Evolutionary conservation across 2,888 invertebrate species (phyloP).

Genomic region (Pseudococcus viburni): DNA sequence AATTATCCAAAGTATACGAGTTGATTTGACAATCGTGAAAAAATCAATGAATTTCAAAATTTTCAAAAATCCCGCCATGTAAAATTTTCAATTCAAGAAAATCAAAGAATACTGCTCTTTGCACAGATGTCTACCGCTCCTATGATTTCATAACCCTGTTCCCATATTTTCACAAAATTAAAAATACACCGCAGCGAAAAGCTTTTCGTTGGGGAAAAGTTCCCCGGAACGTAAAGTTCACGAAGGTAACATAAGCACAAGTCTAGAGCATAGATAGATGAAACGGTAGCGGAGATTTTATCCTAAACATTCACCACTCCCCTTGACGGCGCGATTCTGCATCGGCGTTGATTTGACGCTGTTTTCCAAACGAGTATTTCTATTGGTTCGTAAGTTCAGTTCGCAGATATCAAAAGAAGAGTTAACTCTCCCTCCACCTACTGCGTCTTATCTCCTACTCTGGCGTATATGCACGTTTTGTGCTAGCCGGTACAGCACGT

Average conservation of each 20-base stretch:
- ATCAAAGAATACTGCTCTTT: too few species aligned
- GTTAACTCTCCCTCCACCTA: constrained; percentile 56
- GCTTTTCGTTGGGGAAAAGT: background rate
- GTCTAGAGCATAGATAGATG: background rate
- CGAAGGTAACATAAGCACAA: too few species aligned
- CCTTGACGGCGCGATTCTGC: constrained; percentile 49
- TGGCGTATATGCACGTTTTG: constrained; percentile 41
- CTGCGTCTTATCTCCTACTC: constrained; percentile 55
- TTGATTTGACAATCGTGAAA: too few species aligned
- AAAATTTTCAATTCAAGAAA: too few species aligned
- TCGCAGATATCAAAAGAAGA: constrained; percentile 56
- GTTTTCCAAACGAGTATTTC: constrained; percentile 43
- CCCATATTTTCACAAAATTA: background rate
- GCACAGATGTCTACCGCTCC: too few species aligned
- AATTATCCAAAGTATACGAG: too few species aligned
- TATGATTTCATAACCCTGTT: too few species aligned
- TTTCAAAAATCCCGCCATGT: too few species aligned
- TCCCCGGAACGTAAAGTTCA: background rate
- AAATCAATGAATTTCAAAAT: too few species aligned
- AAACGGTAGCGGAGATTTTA: constrained; percentile 58
- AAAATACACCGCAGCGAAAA: background rate
- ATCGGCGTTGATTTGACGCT: constrained; percentile 54
- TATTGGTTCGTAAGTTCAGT: constrained; percentile 58
- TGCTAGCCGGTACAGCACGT: constrained; percentile 39
- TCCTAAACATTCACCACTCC: constrained; percentile 52